Evolutionary conservation across 2,888 invertebrate species (phyloP).

Genomic region (Flexamia atlantica): DNA sequence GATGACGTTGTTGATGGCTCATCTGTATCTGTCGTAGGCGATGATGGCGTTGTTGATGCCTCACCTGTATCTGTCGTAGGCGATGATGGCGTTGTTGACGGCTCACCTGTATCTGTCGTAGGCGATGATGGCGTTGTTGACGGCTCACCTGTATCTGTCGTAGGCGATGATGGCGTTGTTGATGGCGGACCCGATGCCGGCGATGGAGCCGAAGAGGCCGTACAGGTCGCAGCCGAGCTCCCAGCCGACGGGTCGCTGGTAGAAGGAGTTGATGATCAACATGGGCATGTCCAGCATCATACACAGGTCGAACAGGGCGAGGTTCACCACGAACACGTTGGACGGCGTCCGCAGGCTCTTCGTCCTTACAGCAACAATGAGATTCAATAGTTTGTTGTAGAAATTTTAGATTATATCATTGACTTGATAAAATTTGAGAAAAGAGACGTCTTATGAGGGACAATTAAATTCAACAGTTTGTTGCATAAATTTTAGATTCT

Average conservation of each 20-base stretch:
- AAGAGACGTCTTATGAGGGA: too few species aligned
- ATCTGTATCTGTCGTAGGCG: conserved; percentile 88
- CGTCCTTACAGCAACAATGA: too few species aligned
- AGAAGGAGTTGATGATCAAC: conserved; percentile 90
- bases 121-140: conserved; percentile 85
- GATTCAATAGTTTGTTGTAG: too few species aligned
- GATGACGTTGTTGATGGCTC: too few species aligned
- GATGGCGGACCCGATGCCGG: conserved; percentile 88
- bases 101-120: conserved; percentile 88
- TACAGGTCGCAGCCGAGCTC: conserved; percentile 87
- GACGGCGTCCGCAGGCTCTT: conserved; percentile 88
- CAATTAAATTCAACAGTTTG: too few species aligned
- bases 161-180: conserved; percentile 94
- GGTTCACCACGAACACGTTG: conserved; percentile 89
- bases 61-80: too few species aligned
- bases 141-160: conserved; percentile 83
- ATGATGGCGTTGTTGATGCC: conserved; percentile 90
- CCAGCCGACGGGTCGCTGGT: conserved; percentile 87
- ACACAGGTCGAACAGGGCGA: conserved; percentile 89
- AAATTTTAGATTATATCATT: too few species aligned
- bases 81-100: conserved; percentile 75
- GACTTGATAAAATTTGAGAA: too few species aligned
- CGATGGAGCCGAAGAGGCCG: conserved; percentile 85
- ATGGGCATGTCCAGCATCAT: conserved; percentile 94
- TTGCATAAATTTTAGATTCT: too few species aligned